Percentiles rank a stretch among this genome's conserved stretches.
These are phyloP conservation scores for Carassius gibelio DNA, from an alignment of 2,113 vertebrate species.

Conservation along the genomic window DNA sequence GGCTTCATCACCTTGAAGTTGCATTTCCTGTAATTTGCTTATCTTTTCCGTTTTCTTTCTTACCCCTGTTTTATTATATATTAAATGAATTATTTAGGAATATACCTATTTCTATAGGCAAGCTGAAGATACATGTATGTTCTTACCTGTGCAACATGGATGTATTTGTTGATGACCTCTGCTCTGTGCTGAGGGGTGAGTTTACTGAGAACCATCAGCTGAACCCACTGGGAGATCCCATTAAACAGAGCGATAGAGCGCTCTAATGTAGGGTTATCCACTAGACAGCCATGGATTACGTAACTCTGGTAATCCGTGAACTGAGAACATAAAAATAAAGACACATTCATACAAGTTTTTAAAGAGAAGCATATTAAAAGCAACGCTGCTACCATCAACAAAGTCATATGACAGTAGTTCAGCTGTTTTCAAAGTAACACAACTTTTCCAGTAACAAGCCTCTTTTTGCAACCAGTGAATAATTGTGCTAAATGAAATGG, in stretches of 20 bases:
- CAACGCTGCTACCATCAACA: no score
- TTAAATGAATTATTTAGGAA: neutral
- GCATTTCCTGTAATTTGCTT: neutral
- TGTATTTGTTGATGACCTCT: slow-evolving; percentile 96
- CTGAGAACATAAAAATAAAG: slow-evolving; percentile 65
- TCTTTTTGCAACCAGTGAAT: neutral
- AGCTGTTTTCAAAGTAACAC: neutral
- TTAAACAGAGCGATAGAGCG: slow-evolving; percentile 96
- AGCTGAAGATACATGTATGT: neutral
- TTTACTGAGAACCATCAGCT: slow-evolving; percentile 98
- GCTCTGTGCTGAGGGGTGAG: slow-evolving; percentile 93
- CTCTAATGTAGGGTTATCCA: slow-evolving; percentile 94
- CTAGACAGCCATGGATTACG: slow-evolving; percentile 90
- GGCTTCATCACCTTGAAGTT: neutral
- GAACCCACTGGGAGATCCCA: slow-evolving; percentile 97
- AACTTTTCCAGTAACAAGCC: neutral
- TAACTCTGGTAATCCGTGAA: slow-evolving; percentile 98
- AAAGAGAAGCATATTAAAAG: neutral
- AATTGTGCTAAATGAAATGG: neutral
- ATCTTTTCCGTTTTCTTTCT: neutral
- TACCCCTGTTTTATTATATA: neutral
- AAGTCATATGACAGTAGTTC: no score
- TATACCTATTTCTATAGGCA: neutral
- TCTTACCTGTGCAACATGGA: slow-evolving; percentile 92
- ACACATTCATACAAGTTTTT: slow-evolving; percentile 5